Base-by-base conservation (phyloP, 2,888 invertebrate species). In the Tinea semifulvella region DNA sequence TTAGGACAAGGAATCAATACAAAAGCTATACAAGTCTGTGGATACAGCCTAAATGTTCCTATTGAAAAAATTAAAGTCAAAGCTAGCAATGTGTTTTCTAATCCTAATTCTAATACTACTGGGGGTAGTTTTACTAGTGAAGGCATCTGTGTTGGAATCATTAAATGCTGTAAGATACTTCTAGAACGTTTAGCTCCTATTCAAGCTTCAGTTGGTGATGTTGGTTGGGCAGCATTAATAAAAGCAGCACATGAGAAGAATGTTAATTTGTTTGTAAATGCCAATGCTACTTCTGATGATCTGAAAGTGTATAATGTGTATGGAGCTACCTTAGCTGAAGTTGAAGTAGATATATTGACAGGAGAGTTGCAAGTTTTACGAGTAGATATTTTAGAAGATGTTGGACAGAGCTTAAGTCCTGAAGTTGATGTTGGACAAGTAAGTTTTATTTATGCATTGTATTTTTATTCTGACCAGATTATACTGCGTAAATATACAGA, bases 1-100 rank as follows among this genome's bases (percentile, higher is more conserved):
- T 83, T 85, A 61, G 91, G 91, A 0, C 91, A 92, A 74, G 91
- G 91, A 1, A 76, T 91, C 43, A 70, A 91, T 51, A 91, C 90
- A 2, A 69, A 88, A 84, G 84, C 84, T 1, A 82, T 82, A 4
- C 88, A 89, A 72, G 83, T 88, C 2, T 85, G 83, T 46, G 89
- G 90, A 0, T 79, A 85, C 53, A 75, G 81, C 6, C 65, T 91
- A 1, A 85, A 85, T 2, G 84, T 90, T 48, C 82, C 86, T 1
- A 46, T 91, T 40, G 82, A 85, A 0, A 77, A 84, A 63, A 74
- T 93, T 13, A 77, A 75, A 25, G 81, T 92, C 0, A 89, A 89
- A 61, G 83, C 87, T 1, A 84, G 83, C 13, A 84, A 84, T 52
- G 85, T 77, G 27, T 61, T 87, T 11, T 75, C 77, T 17, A 67